A percentile compares a stretch with the other conserved stretches of the same genome.
These are phyloP conservation scores for Mus minutoides DNA, from an alignment of 2,797 vertebrate species.

Conservation along the genomic window DNA sequence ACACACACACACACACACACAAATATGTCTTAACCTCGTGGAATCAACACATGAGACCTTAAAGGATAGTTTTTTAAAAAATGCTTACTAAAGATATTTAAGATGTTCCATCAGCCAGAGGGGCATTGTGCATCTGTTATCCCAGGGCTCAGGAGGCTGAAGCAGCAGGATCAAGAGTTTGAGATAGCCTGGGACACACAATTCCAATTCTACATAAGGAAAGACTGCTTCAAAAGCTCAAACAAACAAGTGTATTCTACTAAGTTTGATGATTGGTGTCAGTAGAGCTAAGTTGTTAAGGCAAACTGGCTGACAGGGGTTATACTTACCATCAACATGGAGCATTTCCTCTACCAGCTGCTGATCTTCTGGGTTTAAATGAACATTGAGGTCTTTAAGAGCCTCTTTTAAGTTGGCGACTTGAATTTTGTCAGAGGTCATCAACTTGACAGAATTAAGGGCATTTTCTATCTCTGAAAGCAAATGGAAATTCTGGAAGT, in stretches of 20 bases:
- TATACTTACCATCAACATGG: slow-evolving; percentile 51
- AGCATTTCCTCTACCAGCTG: slow-evolving; percentile 33
- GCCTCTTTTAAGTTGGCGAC: slow-evolving; percentile 5
- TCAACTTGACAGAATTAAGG: not conserved
- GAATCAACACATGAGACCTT: not conserved
- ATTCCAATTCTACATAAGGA: not conserved
- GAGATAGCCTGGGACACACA: not conserved
- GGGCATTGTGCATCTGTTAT: no score
- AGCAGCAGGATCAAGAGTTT: not conserved
- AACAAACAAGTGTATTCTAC: not conserved
- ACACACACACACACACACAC: no score
- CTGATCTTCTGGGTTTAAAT: slow-evolving; percentile 32
- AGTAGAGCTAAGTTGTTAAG: not conserved
- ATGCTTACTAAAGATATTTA: not conserved
- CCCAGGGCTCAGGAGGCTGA: not conserved
- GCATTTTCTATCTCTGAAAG: slow-evolving; percentile 47
- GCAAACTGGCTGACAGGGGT: not conserved
- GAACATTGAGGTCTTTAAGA: slow-evolving; percentile 34
- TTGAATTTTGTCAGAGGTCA: slow-evolving; percentile 19
- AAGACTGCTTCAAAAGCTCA: not conserved
- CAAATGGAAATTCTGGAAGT: slow-evolving; percentile 34
- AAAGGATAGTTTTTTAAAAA: not conserved
- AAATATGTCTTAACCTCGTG: not conserved
- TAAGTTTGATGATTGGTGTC: not conserved
- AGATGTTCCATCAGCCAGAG: not conserved